phyloP scores from a whole-genome alignment of 2,888 invertebrate species.

The Polymixis flavicincta region DNA sequence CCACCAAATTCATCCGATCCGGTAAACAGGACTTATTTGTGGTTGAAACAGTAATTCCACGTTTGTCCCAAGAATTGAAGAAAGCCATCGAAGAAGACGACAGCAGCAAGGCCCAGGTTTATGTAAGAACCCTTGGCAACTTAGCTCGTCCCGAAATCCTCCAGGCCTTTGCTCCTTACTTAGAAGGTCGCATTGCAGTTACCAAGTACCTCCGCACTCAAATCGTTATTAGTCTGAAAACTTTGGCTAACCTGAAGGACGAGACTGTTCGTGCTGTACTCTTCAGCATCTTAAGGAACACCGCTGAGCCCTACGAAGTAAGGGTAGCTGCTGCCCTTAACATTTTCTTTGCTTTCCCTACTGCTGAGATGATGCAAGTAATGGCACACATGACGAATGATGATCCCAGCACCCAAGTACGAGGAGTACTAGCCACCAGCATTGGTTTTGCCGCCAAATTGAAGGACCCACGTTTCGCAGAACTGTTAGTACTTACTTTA shows the following conservation, averaged over 20 bases:
- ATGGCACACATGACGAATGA: slow-evolving; percentile 93
- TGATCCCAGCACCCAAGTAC: slow-evolving; percentile 92
- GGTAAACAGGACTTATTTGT: no score
- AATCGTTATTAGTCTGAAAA: background rate
- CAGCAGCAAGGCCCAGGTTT: no score
- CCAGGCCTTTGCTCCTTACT: no score
- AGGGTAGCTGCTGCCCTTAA: slow-evolving; percentile 92
- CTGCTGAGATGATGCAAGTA: slow-evolving; percentile 91
- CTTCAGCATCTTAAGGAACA: slow-evolving; percentile 86
- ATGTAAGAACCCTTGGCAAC: no score
- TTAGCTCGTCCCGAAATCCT: no score
- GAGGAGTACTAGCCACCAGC: slow-evolving; percentile 91
- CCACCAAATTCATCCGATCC: no score
- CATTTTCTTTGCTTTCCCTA: slow-evolving; percentile 91
- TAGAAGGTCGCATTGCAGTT: no score
- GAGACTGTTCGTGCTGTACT: slow-evolving; percentile 89
- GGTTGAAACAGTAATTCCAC: no score
- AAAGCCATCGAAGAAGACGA: no score
- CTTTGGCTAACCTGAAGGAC: slow-evolving; percentile 82
- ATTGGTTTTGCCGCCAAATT: slow-evolving; percentile 90
- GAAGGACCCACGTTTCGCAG: slow-evolving; percentile 62
- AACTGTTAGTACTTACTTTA: no score
- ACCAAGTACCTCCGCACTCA: no score
- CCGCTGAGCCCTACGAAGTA: slow-evolving; percentile 89
- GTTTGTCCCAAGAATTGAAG: no score